Percentiles rank a stretch among this genome's conserved stretches.
Conservation (phyloP, 2,113 vertebrate genomes). For the Spermophilus dauricus region DNA sequence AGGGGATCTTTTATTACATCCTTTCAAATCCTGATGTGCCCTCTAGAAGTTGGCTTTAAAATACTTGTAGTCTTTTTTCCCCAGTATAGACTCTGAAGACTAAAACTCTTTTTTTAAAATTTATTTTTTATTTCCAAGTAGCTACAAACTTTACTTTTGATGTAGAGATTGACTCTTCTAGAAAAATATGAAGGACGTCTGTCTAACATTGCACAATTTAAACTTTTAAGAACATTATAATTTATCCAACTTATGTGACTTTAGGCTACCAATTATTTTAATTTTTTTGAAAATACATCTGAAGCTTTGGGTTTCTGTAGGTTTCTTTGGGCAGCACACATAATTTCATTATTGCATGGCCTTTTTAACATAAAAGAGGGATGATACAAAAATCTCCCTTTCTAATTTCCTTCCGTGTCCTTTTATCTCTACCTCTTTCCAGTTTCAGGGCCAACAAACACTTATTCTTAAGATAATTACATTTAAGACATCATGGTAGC, state of each 20-base stretch:
- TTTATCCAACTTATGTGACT: slow-evolving; percentile 65
- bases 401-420: neutral
- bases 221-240: slow-evolving; percentile 66
- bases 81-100: neutral
- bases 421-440: neutral
- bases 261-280: slow-evolving; percentile 44
- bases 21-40: slow-evolving; percentile 80
- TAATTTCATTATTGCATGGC: neutral
- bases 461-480: neutral
- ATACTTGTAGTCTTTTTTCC: slow-evolving; percentile 60
- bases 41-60: slow-evolving; percentile 80
- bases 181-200: slow-evolving; percentile 61
- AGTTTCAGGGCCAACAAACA: neutral
- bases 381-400: neutral
- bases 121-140: slow-evolving; percentile 32
- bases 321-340: neutral
- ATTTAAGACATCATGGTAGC: neutral
- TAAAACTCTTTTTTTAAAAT: neutral
- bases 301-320: slow-evolving; percentile 21
- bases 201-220: slow-evolving; percentile 49
- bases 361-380: slow-evolving; percentile 12
- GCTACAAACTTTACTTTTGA: slow-evolving; percentile 77
- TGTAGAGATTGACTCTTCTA: slow-evolving; percentile 66
- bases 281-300: slow-evolving; percentile 39
- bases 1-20: slow-evolving; percentile 79